phyloP scores from a whole-genome alignment of 2,888 invertebrate genomes.

The Drosophila austrosaltans region DNA sequence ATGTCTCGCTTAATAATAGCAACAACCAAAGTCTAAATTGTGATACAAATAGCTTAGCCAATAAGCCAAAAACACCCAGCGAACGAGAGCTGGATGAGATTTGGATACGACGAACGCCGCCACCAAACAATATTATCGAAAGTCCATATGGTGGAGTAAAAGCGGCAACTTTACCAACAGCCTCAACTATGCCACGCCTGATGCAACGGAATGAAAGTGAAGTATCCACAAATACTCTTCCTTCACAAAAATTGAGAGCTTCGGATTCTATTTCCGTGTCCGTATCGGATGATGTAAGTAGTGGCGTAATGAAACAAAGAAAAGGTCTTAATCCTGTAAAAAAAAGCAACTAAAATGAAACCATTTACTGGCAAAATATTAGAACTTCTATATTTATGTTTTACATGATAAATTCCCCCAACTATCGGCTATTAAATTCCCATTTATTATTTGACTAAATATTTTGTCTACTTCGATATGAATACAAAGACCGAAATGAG shows the following conservation, averaged over 20 bases:
- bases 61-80: conserved; percentile 64
- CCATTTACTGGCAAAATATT: too few relatives aligned
- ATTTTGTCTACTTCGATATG: neutral
- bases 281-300: conserved; percentile 80
- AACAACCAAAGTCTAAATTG: conserved; percentile 71
- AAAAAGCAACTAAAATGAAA: too few relatives aligned
- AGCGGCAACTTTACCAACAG: conserved; percentile 12
- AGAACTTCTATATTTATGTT: too few relatives aligned
- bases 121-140: neutral
- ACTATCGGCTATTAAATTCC: neutral
- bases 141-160: neutral
- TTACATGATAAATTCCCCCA: neutral
- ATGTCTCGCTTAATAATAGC: conserved; percentile 72
- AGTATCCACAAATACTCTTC: conserved; percentile 65
- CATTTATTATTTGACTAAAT: neutral
- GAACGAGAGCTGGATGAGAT: conserved; percentile 78
- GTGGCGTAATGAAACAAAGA: neutral
- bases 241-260: conserved; percentile 62
- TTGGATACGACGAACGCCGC: conserved; percentile 75
- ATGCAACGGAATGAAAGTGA: conserved; percentile 65
- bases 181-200: conserved; percentile 64
- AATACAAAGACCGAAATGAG: neutral
- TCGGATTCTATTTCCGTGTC: conserved; percentile 67
- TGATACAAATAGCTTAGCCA: conserved; percentile 73
- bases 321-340: neutral